phyloP scores from a whole-genome alignment of 2,888 invertebrate species.

The Dynastes grantii region DNA sequence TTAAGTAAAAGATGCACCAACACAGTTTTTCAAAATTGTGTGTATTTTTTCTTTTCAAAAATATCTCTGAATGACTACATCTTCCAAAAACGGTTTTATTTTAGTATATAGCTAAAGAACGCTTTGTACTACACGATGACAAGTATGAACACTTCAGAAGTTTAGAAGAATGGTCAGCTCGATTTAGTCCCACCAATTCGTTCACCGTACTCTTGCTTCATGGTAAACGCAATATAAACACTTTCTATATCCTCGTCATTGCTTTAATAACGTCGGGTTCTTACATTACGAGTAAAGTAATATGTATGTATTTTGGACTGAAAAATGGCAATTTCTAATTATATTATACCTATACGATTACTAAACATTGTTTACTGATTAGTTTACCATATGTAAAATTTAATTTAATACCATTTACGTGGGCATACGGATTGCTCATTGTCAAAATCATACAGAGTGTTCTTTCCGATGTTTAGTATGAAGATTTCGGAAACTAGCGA shows the following conservation, averaged over 20 bases:
- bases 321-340: too few species aligned
- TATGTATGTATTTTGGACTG: too few species aligned
- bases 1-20: not conserved
- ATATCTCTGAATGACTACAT: conserved; percentile 1
- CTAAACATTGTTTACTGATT: too few species aligned
- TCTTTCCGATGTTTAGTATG: too few species aligned
- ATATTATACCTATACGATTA: too few species aligned
- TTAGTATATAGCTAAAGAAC: conserved; percentile 4
- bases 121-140: not conserved
- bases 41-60: not conserved
- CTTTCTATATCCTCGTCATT: conserved; percentile 33
- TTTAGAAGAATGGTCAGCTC: conserved; percentile 25
- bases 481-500: too few species aligned
- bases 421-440: too few species aligned
- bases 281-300: too few species aligned
- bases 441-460: too few species aligned
- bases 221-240: conserved; percentile 17
- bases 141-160: not conserved
- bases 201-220: conserved; percentile 3
- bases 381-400: too few species aligned
- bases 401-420: too few species aligned
- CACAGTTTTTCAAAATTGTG: conserved; percentile 3
- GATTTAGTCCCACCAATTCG: conserved; percentile 25
- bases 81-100: conserved; percentile 12
- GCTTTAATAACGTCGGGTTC: not conserved